Conservation (phyloP, 2,797 vertebrate species). For the Paguma larvata region DNA sequence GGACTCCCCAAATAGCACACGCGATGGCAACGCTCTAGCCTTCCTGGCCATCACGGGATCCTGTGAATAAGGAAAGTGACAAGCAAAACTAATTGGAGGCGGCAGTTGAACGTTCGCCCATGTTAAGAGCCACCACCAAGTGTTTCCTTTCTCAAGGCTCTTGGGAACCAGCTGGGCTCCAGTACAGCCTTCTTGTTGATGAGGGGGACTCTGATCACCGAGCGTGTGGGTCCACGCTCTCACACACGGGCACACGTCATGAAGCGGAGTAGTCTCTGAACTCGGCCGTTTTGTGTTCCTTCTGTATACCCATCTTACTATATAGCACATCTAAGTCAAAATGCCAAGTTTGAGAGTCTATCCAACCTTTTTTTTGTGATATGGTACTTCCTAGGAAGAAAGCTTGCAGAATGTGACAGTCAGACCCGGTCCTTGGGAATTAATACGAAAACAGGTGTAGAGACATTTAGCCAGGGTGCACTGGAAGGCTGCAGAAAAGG, state of each 20-base stretch:
- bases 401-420: conserved; percentile 30
- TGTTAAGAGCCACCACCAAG: conserved; percentile 68
- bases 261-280: background rate
- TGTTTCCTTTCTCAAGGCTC: conserved; percentile 80
- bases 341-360: background rate
- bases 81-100: conserved; percentile 84
- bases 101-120: conserved; percentile 75
- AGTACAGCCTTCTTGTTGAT: background rate
- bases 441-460: background rate
- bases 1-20: conserved; percentile 54
- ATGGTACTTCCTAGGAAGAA: background rate
- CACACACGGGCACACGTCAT: background rate
- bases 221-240: background rate
- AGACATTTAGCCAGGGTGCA: background rate
- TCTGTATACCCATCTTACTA: background rate
- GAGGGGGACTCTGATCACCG: background rate
- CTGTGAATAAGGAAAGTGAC: conserved; percentile 83
- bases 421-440: background rate
- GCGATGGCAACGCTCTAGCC: conserved; percentile 42
- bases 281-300: background rate
- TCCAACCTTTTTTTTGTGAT: background rate
- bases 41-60: conserved; percentile 56
- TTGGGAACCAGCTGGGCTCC: conserved; percentile 60
- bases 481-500: background rate
- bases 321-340: background rate